Evolutionary conservation across 2,888 invertebrate species (phyloP).

Genomic region (Lepidochitona cinerea): DNA sequence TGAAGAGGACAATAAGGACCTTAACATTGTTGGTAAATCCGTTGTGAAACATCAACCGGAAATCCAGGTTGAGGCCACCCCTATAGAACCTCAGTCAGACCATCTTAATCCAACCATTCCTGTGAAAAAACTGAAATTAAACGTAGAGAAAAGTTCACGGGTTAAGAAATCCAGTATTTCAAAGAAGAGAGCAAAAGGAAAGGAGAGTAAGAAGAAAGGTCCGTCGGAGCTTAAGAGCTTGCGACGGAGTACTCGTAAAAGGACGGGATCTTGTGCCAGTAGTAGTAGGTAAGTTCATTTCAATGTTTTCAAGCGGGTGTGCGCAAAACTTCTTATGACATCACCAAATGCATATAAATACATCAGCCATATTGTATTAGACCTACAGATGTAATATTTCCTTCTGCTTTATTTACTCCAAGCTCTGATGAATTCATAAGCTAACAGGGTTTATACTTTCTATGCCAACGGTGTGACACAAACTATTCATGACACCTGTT

Average conservation of each 20-base stretch:
- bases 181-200: not conserved
- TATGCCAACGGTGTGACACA: no score
- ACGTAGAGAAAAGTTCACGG: not conserved
- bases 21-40: not conserved
- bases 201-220: not conserved
- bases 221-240: slow-evolving; percentile 49
- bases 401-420: no score
- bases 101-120: not conserved
- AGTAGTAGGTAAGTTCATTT: slow-evolving; percentile 72
- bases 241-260: slow-evolving; percentile 49
- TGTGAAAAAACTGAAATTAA: not conserved
- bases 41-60: not conserved
- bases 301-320: no score
- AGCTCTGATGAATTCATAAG: no score
- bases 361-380: no score
- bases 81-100: not conserved
- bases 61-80: not conserved
- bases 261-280: slow-evolving; percentile 80
- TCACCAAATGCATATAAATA: no score
- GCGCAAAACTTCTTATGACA: no score
- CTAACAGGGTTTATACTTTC: no score
- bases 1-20: not conserved
- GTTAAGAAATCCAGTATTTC: not conserved
- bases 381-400: no score
- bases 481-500: no score